Evolutionary conservation across 2,888 invertebrate species (phyloP).

Genomic region (Alcis repandata): DNA sequence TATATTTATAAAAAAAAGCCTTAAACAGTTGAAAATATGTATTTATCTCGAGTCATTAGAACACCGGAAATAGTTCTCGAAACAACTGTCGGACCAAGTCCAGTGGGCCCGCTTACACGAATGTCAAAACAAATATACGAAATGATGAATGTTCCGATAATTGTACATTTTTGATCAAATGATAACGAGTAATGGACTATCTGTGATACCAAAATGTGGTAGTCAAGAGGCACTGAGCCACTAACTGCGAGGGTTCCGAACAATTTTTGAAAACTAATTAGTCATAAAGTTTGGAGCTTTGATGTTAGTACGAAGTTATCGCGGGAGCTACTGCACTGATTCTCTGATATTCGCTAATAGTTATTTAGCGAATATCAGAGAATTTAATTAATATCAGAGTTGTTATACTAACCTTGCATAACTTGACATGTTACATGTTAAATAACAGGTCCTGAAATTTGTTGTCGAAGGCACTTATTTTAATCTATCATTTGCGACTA

Average conservation of each 20-base stretch:
- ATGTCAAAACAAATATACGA: slow-evolving; percentile 78
- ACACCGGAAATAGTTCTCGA: slow-evolving; percentile 32
- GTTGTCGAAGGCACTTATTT: no score
- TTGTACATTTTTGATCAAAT: slow-evolving; percentile 71
- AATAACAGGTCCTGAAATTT: no score
- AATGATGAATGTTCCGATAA: slow-evolving; percentile 80
- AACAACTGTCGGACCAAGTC: slow-evolving; percentile 38
- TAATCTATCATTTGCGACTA: no score
- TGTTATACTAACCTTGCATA: no score
- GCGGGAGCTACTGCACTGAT: no score
- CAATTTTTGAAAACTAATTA: no score
- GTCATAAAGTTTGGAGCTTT: no score
- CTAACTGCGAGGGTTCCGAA: slow-evolving; percentile 1
- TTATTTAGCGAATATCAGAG: no score
- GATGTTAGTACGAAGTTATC: no score
- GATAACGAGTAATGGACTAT: slow-evolving; percentile 48
- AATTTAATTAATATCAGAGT: no score
- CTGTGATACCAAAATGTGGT: slow-evolving; percentile 34
- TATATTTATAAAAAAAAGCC: not conserved
- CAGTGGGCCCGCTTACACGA: slow-evolving; percentile 50
- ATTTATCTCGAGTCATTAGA: slow-evolving; percentile 22
- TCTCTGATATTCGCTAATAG: no score
- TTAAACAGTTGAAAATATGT: not conserved
- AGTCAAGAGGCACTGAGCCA: slow-evolving; percentile 16
- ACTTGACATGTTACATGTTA: no score